phyloP scores from a whole-genome alignment of 2,888 invertebrate species.

The Sipha maydis region DNA sequence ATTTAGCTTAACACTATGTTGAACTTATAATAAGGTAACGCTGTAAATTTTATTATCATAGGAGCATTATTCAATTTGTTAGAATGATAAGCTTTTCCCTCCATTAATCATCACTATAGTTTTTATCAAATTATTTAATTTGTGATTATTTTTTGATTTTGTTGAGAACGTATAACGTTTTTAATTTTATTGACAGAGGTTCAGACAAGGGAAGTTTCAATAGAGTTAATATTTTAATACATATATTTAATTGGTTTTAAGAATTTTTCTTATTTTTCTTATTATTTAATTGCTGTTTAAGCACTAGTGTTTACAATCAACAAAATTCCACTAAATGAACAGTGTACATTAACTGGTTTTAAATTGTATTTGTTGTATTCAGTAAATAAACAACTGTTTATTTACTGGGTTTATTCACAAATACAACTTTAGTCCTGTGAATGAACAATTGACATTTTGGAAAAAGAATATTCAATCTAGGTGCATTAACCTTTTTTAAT shows the following conservation, averaged over 20 bases:
- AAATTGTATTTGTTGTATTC: neutral
- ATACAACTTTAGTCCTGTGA: neutral
- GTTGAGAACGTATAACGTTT: neutral
- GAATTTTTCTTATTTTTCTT: neutral
- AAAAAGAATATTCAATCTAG: neutral
- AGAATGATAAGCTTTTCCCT: neutral
- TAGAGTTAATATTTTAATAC: neutral
- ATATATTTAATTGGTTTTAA: slow-evolving; percentile 1
- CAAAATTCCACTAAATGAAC: neutral
- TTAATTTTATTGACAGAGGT: neutral
- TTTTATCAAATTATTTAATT: neutral
- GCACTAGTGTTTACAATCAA: neutral
- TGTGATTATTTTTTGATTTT: neutral
- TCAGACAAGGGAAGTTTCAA: slow-evolving; percentile 7
- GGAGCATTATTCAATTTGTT: neutral
- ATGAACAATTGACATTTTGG: neutral
- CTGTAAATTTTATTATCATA: slow-evolving; percentile 17
- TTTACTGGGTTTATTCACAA: neutral
- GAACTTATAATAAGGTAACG: neutral
- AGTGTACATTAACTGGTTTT: neutral
- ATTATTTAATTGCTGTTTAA: neutral
- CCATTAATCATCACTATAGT: neutral
- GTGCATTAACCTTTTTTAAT: too few species aligned
- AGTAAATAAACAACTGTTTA: neutral
- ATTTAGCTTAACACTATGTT: neutral